Evolutionary conservation across 1,140 invertebrate species (phyloP).

Genomic region (Hermatobates lingyangjiaoensis): DNA sequence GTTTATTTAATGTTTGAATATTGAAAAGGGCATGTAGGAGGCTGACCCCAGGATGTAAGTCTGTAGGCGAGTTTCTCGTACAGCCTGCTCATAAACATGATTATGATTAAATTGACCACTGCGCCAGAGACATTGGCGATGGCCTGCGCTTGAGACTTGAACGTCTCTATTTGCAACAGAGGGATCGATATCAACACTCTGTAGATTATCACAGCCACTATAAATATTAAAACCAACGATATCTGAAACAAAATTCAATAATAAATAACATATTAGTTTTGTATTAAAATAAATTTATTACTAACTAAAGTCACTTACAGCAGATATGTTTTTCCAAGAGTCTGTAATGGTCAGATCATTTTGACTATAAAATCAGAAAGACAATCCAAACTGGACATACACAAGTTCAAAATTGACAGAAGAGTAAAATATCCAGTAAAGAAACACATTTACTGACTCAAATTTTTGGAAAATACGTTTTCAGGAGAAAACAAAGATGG

Average conservation of each 20-base stretch:
- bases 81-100: slow-evolving; percentile 38
- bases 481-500: too few species aligned
- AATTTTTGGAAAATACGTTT: too few species aligned
- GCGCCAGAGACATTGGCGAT: slow-evolving; percentile 44
- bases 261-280: too few species aligned
- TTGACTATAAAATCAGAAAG: too few species aligned
- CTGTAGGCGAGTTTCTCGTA: slow-evolving; percentile 41
- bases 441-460: too few species aligned
- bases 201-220: slow-evolving; percentile 56
- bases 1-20: not conserved
- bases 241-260: slow-evolving; percentile 35
- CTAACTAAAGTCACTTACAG: too few species aligned
- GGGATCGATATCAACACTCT: slow-evolving; percentile 41
- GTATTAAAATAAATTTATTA: slow-evolving; percentile 35
- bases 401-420: too few species aligned
- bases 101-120: slow-evolving; percentile 48
- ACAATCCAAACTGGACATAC: too few species aligned
- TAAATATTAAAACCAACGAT: slow-evolving; percentile 47
- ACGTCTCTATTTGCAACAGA: slow-evolving; percentile 36
- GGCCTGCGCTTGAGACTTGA: slow-evolving; percentile 34
- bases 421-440: too few species aligned
- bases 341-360: too few species aligned
- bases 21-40: too few species aligned
- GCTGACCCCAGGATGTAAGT: slow-evolving; percentile 47
- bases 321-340: too few species aligned